These are phyloP conservation scores for Opisthocomus hoazin DNA, from an alignment of 2,113 vertebrate species.

Conservation along the genomic window DNA sequence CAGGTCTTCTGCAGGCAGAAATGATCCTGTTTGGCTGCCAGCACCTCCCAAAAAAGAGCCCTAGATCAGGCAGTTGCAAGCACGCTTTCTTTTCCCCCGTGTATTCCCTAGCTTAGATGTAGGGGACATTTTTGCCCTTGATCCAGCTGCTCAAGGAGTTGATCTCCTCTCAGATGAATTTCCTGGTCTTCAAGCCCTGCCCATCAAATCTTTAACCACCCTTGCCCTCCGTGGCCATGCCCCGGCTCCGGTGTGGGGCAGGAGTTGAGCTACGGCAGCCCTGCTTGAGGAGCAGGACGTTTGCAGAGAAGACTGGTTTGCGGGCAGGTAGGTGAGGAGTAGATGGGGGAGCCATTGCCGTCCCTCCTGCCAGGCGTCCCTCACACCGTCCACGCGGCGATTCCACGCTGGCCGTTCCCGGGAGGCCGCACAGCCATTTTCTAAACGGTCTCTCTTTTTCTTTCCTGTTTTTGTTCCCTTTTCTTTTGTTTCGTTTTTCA, in stretches of 20 bases:
- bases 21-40: background rate
- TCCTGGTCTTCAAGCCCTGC: background rate
- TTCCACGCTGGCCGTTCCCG: fast-evolving
- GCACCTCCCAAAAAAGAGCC: background rate
- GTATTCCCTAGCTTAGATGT: background rate
- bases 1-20: background rate
- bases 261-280: background rate
- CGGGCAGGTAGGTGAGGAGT: background rate
- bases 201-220: background rate
- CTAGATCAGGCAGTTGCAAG: background rate
- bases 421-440: fast-evolving
- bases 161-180: background rate
- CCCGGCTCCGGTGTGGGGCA: fast-evolving
- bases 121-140: background rate
- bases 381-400: fast-evolving
- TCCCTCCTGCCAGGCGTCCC: background rate
- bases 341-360: background rate
- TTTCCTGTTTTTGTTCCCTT: constrained; percentile 36
- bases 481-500: background rate
- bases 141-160: background rate
- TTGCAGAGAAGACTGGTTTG: background rate
- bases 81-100: background rate
- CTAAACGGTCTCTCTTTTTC: constrained; percentile 12
- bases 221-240: fast-evolving
- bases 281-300: background rate